Evolutionary conservation across 2,888 invertebrate genomes (phyloP).

Genomic region (Latrodectus elegans): DNA sequence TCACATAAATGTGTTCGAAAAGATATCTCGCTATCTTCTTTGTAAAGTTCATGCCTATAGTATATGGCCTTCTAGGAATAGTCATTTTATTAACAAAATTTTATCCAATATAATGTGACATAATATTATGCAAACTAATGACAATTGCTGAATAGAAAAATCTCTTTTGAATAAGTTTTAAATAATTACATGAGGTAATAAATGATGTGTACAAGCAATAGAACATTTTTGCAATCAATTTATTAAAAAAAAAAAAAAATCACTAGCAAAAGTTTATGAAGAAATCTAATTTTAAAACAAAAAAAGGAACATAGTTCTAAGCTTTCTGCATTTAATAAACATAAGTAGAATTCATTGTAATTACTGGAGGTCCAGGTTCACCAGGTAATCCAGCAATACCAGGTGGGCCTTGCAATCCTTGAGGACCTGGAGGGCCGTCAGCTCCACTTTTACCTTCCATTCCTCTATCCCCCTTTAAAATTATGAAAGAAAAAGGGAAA

Average conservation of each 20-base stretch:
- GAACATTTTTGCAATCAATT: neutral
- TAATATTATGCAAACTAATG: too few species aligned
- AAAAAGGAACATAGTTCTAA: neutral
- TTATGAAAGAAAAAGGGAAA: too few species aligned
- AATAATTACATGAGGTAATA: too few species aligned
- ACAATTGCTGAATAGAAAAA: too few species aligned
- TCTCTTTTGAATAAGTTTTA: too few species aligned
- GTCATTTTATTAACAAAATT: too few species aligned
- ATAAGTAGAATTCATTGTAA: neutral
- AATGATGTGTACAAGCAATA: too few species aligned
- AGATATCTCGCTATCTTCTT: too few species aligned
- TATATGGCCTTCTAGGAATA: too few species aligned
- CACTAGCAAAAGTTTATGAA: neutral
- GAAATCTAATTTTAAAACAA: neutral
- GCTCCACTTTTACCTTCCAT: slow-evolving; percentile 69
- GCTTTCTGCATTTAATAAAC: neutral
- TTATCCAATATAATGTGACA: too few species aligned
- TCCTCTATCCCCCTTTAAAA: slow-evolving; percentile 69
- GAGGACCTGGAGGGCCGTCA: slow-evolving; percentile 76
- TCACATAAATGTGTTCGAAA: too few species aligned
- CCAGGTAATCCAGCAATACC: slow-evolving; percentile 81
- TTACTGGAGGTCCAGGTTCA: slow-evolving; percentile 79
- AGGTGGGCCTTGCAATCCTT: slow-evolving; percentile 79
- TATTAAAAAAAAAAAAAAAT: slow-evolving; percentile 75
- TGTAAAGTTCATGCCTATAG: too few species aligned